Evolutionary conservation across 2,888 invertebrate genomes (phyloP).

Genomic region (Sinodicranocentrus sp.): DNA sequence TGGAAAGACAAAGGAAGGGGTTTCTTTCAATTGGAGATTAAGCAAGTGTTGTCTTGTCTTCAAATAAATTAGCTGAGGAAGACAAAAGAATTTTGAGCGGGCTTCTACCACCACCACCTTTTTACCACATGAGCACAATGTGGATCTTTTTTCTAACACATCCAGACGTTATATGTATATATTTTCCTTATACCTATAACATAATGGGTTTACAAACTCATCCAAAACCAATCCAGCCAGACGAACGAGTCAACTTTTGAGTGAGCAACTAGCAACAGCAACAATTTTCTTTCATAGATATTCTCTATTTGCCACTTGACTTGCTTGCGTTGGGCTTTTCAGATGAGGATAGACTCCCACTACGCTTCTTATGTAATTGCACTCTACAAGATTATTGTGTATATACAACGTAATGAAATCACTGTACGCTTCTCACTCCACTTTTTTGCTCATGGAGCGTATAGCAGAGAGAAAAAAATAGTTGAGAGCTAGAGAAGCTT

Average conservation of each 20-base stretch:
- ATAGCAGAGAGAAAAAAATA: conserved; percentile 21
- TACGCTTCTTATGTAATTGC: conserved; percentile 16
- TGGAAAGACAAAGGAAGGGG: conserved; percentile 31
- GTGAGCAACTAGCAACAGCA: too few relatives aligned
- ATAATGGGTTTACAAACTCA: not conserved
- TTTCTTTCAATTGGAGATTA: conserved; percentile 12
- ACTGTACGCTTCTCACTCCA: not conserved
- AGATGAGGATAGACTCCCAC: conserved; percentile 19
- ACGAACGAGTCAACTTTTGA: too few relatives aligned
- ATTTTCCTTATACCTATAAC: too few relatives aligned
- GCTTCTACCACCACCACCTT: conserved; percentile 63
- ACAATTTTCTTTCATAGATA: not conserved
- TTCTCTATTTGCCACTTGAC: too few relatives aligned
- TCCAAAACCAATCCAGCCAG: conserved; percentile 6
- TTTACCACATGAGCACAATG: conserved; percentile 31
- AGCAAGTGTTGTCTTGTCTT: conserved; percentile 24
- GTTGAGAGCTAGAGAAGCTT: not conserved
- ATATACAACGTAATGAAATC: conserved; percentile 1
- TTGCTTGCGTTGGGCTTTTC: too few relatives aligned
- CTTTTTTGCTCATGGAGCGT: conserved; percentile 54
- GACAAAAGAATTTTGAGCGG: conserved; percentile 66
- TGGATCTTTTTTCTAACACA: conserved; percentile 8
- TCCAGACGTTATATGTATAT: not conserved
- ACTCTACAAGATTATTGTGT: not conserved
- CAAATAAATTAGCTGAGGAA: conserved; percentile 31